Evolutionary conservation across 2,888 invertebrate species (phyloP).

Genomic region (Acrobasis consociella): DNA sequence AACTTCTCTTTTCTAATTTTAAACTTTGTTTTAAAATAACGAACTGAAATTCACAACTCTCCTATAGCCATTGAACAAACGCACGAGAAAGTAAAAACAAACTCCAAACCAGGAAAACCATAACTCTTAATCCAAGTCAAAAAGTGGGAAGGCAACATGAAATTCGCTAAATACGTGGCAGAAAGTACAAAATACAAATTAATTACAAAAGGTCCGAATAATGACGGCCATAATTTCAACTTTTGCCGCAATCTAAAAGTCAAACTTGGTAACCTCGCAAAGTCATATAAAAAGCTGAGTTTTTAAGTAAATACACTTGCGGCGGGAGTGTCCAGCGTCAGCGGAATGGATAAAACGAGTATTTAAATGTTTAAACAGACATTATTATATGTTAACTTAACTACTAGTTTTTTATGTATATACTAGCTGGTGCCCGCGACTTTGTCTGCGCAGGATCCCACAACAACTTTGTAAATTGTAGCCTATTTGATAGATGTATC

Average conservation of each 20-base stretch:
- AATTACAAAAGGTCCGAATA: conserved; percentile 31
- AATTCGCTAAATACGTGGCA: conserved; percentile 28
- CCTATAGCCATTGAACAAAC: conserved; percentile 3
- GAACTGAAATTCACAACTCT: not conserved
- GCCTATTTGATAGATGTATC: too few species aligned
- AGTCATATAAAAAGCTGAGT: conserved; percentile 26
- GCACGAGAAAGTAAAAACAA: not conserved
- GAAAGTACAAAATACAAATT: conserved; percentile 37
- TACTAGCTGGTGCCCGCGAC: too few species aligned
- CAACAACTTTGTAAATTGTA: too few species aligned
- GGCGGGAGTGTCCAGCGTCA: not conserved
- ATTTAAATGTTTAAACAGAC: too few species aligned
- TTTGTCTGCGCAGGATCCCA: too few species aligned
- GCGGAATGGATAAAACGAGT: not conserved
- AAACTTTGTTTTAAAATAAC: too few species aligned
- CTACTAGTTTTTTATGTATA: too few species aligned
- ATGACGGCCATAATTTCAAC: conserved; percentile 32
- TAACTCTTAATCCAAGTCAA: not conserved
- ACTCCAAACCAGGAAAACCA: not conserved
- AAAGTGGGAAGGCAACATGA: conserved; percentile 10
- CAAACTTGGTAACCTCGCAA: conserved; percentile 28
- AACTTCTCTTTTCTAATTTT: too few species aligned
- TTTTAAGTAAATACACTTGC: conserved; percentile 27
- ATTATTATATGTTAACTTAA: too few species aligned
- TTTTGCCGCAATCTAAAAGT: conserved; percentile 34